These are phyloP conservation scores for Drosophila helvetica DNA, from an alignment of 2,888 invertebrate species.

Conservation along the genomic window DNA sequence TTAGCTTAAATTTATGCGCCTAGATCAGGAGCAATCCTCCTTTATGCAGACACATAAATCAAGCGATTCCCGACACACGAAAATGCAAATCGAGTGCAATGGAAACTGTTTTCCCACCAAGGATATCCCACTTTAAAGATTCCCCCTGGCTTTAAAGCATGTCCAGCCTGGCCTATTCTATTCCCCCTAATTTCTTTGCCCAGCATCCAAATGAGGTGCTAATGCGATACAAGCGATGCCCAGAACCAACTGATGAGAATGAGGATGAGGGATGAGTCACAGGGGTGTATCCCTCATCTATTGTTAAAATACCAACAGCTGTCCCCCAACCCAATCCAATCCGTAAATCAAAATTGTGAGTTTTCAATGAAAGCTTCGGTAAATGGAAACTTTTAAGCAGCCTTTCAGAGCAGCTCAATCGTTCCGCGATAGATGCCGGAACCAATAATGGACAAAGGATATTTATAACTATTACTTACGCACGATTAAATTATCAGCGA, in stretches of 20 bases:
- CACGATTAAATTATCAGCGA: slow-evolving; percentile 78
- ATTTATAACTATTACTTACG: slow-evolving; percentile 76
- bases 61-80: slow-evolving; percentile 61
- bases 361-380: slow-evolving; percentile 64
- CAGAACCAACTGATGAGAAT: slow-evolving; percentile 7
- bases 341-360: slow-evolving; percentile 72
- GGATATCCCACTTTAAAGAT: background rate
- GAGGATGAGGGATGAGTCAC: slow-evolving; percentile 11
- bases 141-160: slow-evolving; percentile 21
- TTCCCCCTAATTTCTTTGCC: slow-evolving; percentile 13
- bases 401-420: slow-evolving; percentile 14
- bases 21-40: slow-evolving; percentile 34
- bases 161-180: slow-evolving; percentile 40
- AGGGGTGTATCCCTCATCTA: slow-evolving; percentile 13
- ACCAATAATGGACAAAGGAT: slow-evolving; percentile 38
- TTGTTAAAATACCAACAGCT: slow-evolving; percentile 62
- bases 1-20: slow-evolving; percentile 76
- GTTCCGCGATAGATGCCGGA: slow-evolving; percentile 19
- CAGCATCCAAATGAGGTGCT: slow-evolving; percentile 64
- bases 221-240: slow-evolving; percentile 50
- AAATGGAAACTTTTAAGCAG: slow-evolving; percentile 38
- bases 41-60: slow-evolving; percentile 57
- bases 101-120: slow-evolving; percentile 4
- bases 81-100: slow-evolving; percentile 69
- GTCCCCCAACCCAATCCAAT: slow-evolving; percentile 21